Evolutionary conservation across 1,140 invertebrate species (phyloP).

Genomic region (Teleopsis dalmanni): DNA sequence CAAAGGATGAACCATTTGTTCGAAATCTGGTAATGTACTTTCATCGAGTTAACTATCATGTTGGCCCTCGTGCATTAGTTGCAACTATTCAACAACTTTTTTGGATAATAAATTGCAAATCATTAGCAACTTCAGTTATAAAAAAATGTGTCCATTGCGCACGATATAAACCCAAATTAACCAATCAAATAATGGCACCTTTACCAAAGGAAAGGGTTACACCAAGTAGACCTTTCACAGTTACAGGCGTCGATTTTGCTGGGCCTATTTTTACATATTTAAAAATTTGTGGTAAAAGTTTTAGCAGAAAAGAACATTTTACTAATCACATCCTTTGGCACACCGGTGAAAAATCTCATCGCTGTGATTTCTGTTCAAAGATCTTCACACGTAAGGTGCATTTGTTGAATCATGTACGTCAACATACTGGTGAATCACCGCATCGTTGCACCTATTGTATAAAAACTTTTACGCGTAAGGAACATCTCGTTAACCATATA

Average conservation of each 20-base stretch:
- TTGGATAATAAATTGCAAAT: too few relatives aligned
- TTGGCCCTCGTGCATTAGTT: too few relatives aligned
- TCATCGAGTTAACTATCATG: too few relatives aligned
- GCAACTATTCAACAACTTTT: too few relatives aligned
- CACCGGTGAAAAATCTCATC: conserved; percentile 80
- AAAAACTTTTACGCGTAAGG: conserved; percentile 65
- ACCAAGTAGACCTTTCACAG: not conserved
- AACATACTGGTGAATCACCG: conserved; percentile 63
- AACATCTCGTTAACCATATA: conserved; percentile 72
- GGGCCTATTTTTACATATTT: too few relatives aligned
- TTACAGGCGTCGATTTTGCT: not conserved
- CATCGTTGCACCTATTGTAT: conserved; percentile 57
- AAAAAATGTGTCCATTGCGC: too few relatives aligned
- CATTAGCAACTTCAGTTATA: too few relatives aligned
- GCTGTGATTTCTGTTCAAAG: conserved; percentile 76
- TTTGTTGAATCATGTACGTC: conserved; percentile 71
- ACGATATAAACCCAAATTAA: not conserved
- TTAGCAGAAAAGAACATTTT: conserved; percentile 74
- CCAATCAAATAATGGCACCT: not conserved
- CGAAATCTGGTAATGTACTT: conserved; percentile 42
- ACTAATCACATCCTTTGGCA: conserved; percentile 77
- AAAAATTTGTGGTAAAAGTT: conserved; percentile 78
- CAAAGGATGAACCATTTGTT: conserved; percentile 46
- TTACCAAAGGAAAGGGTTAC: not conserved
- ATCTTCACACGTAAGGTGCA: conserved; percentile 77